Conservation (phyloP, 1,140 invertebrate genomes). For the Scaptomyza graminum region DNA sequence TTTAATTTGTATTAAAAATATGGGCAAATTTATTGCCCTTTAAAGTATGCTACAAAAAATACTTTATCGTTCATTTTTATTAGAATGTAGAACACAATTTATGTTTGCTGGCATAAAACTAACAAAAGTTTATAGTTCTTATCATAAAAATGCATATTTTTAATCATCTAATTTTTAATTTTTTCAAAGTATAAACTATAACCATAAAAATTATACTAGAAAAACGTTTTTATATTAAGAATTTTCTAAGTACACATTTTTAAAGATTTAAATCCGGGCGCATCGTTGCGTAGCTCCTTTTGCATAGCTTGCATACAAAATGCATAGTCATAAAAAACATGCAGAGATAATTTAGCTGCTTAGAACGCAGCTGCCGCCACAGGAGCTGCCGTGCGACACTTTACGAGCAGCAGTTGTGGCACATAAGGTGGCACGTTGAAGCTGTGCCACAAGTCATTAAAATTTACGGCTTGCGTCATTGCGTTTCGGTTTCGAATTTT, state of each 20-base stretch:
- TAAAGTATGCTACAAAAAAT: conserved; percentile 12
- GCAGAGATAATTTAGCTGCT: conserved; percentile 12
- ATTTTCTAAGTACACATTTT: no score
- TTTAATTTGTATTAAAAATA: no score
- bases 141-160: no score
- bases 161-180: no score
- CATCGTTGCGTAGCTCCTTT: background rate
- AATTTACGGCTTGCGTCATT: conserved; percentile 60
- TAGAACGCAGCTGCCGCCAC: conserved; percentile 14
- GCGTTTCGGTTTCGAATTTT: conserved; percentile 44
- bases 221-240: no score
- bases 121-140: no score
- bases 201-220: no score
- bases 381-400: conserved; percentile 39
- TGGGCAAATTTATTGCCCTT: background rate
- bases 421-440: conserved; percentile 8
- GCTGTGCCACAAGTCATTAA: conserved; percentile 59
- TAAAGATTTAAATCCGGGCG: background rate
- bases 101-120: background rate
- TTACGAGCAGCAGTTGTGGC: conserved; percentile 48
- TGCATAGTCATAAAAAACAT: conserved; percentile 34
- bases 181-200: no score
- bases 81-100: background rate
- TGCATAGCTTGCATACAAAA: conserved; percentile 13
- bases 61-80: background rate